Conservation (phyloP, 2,888 invertebrate species). For the Andrena bicolor region DNA sequence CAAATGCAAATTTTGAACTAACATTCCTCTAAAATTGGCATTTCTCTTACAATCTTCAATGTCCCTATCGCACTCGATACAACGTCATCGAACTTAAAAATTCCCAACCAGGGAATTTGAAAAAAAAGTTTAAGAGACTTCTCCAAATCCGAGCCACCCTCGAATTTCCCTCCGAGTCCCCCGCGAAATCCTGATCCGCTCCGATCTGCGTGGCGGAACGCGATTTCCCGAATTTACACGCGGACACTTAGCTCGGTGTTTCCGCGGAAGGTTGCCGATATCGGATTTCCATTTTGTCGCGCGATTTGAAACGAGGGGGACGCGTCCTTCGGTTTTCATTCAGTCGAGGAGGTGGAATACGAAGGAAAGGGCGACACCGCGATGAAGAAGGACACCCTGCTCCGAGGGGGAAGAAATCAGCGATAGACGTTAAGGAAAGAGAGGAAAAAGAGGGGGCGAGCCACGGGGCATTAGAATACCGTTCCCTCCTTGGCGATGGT, state of each 20-base stretch:
- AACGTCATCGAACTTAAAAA: too few relatives aligned
- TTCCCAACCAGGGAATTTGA: too few relatives aligned
- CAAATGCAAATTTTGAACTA: too few relatives aligned
- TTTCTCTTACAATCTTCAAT: too few relatives aligned
- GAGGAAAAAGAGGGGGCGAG: slow-evolving; percentile 57
- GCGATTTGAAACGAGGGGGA: slow-evolving; percentile 32
- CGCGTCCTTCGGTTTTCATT: slow-evolving; percentile 66
- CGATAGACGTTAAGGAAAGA: slow-evolving; percentile 29
- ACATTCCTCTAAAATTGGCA: too few relatives aligned
- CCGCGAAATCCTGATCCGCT: not conserved
- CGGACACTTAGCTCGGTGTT: slow-evolving; percentile 44
- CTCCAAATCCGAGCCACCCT: not conserved
- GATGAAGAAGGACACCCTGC: slow-evolving; percentile 8
- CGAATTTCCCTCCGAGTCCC: not conserved
- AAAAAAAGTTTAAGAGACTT: too few relatives aligned
- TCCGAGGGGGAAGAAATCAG: not conserved
- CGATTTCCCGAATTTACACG: slow-evolving; percentile 48
- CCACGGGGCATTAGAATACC: slow-evolving; percentile 77
- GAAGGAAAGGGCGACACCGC: slow-evolving; percentile 31
- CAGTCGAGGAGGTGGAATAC: slow-evolving; percentile 39
- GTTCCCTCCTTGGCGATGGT: slow-evolving; percentile 56
- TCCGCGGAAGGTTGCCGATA: slow-evolving; percentile 69
- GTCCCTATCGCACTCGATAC: too few relatives aligned
- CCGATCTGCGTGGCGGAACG: not conserved
- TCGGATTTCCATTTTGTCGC: slow-evolving; percentile 73